A percentile compares a stretch with the other conserved stretches of the same genome.
Conservation (phyloP, 64 coral and sea anemone species). For the Exaiptasia diaphana region DNA sequence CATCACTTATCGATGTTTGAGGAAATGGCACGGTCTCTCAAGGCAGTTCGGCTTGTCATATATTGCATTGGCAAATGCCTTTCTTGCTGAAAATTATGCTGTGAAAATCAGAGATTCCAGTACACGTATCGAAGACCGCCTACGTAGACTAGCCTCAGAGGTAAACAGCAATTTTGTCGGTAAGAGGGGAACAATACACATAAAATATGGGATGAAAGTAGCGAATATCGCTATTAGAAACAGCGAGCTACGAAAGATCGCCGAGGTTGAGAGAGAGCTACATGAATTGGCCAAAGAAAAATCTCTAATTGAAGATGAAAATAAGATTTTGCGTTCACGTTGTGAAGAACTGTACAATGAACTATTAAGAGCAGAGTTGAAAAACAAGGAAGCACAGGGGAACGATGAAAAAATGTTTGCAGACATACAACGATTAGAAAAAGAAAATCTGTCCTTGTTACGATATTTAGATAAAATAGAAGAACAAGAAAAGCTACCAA, state of each 20-base stretch:
- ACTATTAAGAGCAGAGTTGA: neutral
- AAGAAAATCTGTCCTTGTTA: neutral
- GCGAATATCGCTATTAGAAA: neutral
- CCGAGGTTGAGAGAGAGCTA: neutral
- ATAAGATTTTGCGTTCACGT: neutral
- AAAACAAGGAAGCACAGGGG: neutral
- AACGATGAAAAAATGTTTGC: neutral
- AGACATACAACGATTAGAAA: neutral
- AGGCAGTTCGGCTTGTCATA: neutral
- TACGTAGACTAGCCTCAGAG: neutral
- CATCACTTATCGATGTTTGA: neutral
- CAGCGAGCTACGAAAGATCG: neutral
- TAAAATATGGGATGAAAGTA: neutral
- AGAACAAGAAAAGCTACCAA: neutral
- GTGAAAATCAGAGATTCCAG: neutral
- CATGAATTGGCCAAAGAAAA: neutral
- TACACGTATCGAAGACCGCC: neutral
- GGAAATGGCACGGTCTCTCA: neutral
- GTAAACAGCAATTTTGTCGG: neutral
- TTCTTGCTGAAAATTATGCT: neutral
- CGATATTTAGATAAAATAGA: slow-evolving; percentile 1
- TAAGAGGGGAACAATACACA: neutral
- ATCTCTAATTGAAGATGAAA: neutral
- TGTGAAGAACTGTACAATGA: neutral
- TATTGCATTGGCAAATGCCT: neutral